Evolutionary conservation across 2,113 vertebrate genomes (phyloP).

Genomic region (Anoplopoma fimbria): DNA sequence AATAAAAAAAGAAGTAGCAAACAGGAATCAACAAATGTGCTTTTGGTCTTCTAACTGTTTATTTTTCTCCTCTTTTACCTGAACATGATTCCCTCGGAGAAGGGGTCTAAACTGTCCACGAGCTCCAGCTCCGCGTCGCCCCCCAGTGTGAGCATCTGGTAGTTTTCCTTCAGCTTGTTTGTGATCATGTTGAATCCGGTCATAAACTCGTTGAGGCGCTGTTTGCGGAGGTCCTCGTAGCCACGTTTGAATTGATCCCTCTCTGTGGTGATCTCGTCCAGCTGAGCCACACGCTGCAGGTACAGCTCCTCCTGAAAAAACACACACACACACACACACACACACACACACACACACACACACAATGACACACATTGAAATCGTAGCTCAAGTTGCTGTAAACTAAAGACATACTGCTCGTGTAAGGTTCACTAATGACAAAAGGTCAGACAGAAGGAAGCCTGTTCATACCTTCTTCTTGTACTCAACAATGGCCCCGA

Average conservation of each 20-base stretch:
- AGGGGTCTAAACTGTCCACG: conserved; percentile 97
- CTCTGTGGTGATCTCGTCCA: conserved; percentile 91
- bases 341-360: background rate
- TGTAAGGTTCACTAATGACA: background rate
- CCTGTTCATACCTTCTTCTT: conserved; percentile 88
- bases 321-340: background rate
- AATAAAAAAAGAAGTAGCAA: too few species aligned
- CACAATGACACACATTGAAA: background rate
- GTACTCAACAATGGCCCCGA: conserved; percentile 91
- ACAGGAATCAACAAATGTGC: too few species aligned
- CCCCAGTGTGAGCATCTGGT: conserved; percentile 97
- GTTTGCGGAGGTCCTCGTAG: conserved; percentile 92
- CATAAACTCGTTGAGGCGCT: conserved; percentile 97
- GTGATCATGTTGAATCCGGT: conserved; percentile 96
- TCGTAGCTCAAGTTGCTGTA: background rate
- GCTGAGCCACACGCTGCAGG: conserved; percentile 91
- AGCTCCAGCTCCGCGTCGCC: conserved; percentile 97
- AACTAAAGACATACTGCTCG: background rate
- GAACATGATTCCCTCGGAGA: conserved; percentile 98
- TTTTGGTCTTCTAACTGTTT: background rate
- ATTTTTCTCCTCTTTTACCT: conserved; percentile 82
- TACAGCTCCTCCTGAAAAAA: conserved; percentile 92
- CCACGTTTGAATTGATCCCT: conserved; percentile 91
- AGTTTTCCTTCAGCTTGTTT: conserved; percentile 98
- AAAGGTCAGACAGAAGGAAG: background rate